These are phyloP conservation scores for Autographa gamma DNA, from an alignment of 2,888 invertebrate genomes.

Conservation along the genomic window DNA sequence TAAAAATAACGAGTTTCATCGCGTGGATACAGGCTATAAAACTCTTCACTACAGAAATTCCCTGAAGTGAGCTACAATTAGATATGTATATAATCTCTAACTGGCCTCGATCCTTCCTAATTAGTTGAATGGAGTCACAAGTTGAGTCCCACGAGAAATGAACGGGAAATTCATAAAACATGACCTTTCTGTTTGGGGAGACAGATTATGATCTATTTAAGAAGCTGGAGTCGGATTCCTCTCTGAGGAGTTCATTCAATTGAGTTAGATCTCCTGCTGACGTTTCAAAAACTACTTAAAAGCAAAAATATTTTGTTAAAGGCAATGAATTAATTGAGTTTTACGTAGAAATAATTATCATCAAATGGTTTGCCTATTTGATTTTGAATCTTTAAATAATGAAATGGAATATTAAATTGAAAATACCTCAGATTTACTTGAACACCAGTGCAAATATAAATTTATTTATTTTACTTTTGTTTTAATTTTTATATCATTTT, in stretches of 20 bases:
- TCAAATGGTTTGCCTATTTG: too few relatives aligned
- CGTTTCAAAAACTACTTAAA: not conserved
- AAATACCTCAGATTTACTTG: too few relatives aligned
- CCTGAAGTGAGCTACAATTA: constrained; percentile 28
- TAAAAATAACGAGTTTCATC: not conserved
- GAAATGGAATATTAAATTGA: too few relatives aligned
- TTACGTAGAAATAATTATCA: too few relatives aligned
- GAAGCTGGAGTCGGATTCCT: constrained; percentile 8
- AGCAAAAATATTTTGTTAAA: too few relatives aligned
- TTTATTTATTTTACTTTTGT: too few relatives aligned
- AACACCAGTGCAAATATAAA: too few relatives aligned
- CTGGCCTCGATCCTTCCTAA: constrained; percentile 40
- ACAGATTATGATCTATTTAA: constrained; percentile 30
- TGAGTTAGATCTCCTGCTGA: not conserved
- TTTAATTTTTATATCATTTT: too few relatives aligned
- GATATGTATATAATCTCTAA: constrained; percentile 34
- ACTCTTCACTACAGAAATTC: constrained; percentile 7
- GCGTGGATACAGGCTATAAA: constrained; percentile 6
- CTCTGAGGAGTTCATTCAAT: not conserved
- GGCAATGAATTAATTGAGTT: too few relatives aligned
- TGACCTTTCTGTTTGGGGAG: constrained; percentile 18
- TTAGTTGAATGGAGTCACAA: constrained; percentile 33
- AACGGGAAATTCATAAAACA: constrained; percentile 13
- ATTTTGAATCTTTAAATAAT: too few relatives aligned
- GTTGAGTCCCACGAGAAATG: constrained; percentile 32